Percentiles rank a stretch among this genome's conserved stretches.
Conservation (phyloP, 2,113 vertebrate species). For the Gopherus flavomarginatus region DNA sequence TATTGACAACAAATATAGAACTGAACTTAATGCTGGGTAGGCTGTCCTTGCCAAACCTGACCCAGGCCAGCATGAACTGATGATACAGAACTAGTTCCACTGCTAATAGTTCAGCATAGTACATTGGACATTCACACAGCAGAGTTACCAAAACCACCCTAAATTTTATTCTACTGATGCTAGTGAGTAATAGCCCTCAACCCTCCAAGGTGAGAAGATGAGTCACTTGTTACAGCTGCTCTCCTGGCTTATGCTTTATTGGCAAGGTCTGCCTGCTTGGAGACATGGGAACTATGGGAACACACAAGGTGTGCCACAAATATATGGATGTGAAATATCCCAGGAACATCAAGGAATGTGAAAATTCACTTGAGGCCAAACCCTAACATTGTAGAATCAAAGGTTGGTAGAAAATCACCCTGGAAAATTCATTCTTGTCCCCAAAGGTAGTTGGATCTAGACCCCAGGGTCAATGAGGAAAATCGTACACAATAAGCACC, state of each 20-base stretch:
- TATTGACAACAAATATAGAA: background rate
- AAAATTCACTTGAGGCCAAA: conserved; percentile 7
- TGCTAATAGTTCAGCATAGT: background rate
- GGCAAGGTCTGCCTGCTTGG: background rate
- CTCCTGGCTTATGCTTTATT: background rate
- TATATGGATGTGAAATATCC: background rate
- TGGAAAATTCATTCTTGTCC: background rate
- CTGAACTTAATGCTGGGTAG: background rate
- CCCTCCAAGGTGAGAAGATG: background rate
- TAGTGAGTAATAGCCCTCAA: background rate
- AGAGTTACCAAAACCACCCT: background rate
- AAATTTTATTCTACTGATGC: background rate
- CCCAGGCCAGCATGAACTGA: background rate
- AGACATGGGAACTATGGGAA: background rate
- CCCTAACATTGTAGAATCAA: background rate
- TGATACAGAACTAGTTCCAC: background rate
- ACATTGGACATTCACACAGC: background rate
- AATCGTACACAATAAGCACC: background rate
- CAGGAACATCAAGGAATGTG: background rate
- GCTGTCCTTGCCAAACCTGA: background rate
- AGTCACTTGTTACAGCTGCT: background rate
- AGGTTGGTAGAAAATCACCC: background rate
- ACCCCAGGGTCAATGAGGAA: background rate
- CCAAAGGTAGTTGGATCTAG: background rate
- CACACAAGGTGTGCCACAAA: background rate